Evolutionary conservation across 2,888 invertebrate genomes (phyloP), one percentile per base, ranked within the genome.

Genomic region (Timema podura): DNA sequence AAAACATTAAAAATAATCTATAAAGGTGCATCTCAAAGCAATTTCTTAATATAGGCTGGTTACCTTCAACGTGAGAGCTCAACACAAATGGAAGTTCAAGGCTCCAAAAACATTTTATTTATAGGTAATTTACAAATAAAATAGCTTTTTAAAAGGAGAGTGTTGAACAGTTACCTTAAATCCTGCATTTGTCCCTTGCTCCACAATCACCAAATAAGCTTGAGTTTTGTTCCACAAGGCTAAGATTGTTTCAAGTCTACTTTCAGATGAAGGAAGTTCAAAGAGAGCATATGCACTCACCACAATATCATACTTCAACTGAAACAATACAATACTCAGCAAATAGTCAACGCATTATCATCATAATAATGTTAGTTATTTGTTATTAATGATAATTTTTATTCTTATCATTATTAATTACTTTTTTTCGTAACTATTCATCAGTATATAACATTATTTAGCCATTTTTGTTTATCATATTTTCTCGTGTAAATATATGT

Each of bases 171-270:
- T 64, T 75, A 93, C 85, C 79, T 86, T 85, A 78, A 92, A 95
- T 3, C 95, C 96, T 57, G 91, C 89, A 73, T 87, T 88, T 0
- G 90, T 90, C 6, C 96, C 96, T 74, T 90, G 87, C 81, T 97
- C 96, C 0, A 95, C 87, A 6, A 97, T 83, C 13, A 97, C 85
- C 77, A 97, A 82, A 79, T 91, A 95, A 11, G 90, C 86, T 74
- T 88, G 85, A 0, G 95, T 94, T 82, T 93, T 95, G 68, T 88
- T 88, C 96, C 96, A 97, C 9, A 97, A 82, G 77, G 89, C 92
- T 67, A 89, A 83, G 70, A 95, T 80, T 0, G 87, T 85, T 77
- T 92, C 87, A 65, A 92, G 80, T 66, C 96, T 85, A 46, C 84
- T 83, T 77, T 87, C 82, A 73, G 85, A 82, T 71, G 83, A 86